Evolutionary conservation across 2,113 vertebrate species (phyloP).

Genomic region (Anarrhichthys ocellatus): DNA sequence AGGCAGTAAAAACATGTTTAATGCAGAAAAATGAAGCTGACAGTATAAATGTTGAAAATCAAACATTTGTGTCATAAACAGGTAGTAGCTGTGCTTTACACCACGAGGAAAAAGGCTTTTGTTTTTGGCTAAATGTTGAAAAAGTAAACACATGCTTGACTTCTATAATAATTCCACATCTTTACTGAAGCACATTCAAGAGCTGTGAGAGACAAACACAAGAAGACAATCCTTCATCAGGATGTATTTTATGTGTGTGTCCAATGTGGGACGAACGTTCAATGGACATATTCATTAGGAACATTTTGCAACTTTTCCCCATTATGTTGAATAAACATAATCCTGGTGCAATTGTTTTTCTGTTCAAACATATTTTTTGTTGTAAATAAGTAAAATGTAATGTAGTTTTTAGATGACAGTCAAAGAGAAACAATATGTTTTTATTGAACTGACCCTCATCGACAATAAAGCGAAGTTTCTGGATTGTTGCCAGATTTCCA

Average conservation of each 20-base stretch:
- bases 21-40: too few species aligned
- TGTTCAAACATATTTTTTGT: neutral
- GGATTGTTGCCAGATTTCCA: conserved; percentile 93
- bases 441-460: conserved; percentile 56
- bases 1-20: neutral
- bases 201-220: neutral
- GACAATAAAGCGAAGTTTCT: conserved; percentile 88
- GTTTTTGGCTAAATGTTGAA: neutral
- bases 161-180: neutral
- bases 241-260: neutral
- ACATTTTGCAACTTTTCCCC: neutral
- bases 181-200: neutral
- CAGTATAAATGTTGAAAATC: too few species aligned
- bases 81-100: too few species aligned
- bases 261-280: too few species aligned
- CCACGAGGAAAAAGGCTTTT: too few species aligned
- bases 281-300: neutral
- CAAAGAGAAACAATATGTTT: neutral
- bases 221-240: neutral
- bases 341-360: neutral
- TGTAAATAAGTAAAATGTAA: neutral
- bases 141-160: neutral
- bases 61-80: too few species aligned
- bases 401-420: neutral
- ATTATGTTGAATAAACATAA: neutral